phyloP scores from a whole-genome alignment of 2,797 vertebrate species.

The Sternarchorhynchus goeldii region DNA sequence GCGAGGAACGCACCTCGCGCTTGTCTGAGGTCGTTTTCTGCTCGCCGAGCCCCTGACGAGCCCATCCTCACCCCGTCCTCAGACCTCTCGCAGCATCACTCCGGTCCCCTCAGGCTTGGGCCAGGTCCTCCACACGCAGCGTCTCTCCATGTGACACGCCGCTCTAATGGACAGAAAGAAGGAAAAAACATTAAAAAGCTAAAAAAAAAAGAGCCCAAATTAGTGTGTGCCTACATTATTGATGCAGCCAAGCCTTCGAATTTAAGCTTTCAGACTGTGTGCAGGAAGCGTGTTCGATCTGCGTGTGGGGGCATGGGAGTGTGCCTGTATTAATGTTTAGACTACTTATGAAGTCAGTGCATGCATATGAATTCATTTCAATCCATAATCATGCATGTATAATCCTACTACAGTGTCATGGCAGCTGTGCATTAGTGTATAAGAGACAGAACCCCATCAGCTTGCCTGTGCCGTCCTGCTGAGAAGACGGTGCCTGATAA shows the following conservation, averaged over 20 bases:
- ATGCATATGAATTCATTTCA: constrained; percentile 26
- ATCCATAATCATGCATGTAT: constrained; percentile 47
- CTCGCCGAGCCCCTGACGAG: background rate
- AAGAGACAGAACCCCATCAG: constrained; percentile 10
- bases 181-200: background rate
- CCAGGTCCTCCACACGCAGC: constrained; percentile 7
- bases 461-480: constrained; percentile 17
- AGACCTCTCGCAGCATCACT: constrained; percentile 1
- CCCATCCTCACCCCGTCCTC: background rate
- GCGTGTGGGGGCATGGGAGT: background rate
- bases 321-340: constrained; percentile 18
- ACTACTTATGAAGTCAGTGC: constrained; percentile 27
- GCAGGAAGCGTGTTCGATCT: background rate
- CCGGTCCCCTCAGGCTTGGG: constrained; percentile 17
- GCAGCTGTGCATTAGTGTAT: constrained; percentile 2
- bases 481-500: constrained; percentile 11
- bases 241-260: constrained; percentile 35
- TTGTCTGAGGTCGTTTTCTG: background rate
- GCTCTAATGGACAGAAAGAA: constrained; percentile 36
- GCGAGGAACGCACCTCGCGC: too few relatives aligned
- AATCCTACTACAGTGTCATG: constrained; percentile 28
- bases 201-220: constrained; percentile 41
- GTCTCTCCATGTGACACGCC: background rate
- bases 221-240: constrained; percentile 45
- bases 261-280: constrained; percentile 23